These are phyloP conservation scores for Ictalurus furcatus DNA, from an alignment of 2,113 vertebrate genomes.

Conservation along the genomic window DNA sequence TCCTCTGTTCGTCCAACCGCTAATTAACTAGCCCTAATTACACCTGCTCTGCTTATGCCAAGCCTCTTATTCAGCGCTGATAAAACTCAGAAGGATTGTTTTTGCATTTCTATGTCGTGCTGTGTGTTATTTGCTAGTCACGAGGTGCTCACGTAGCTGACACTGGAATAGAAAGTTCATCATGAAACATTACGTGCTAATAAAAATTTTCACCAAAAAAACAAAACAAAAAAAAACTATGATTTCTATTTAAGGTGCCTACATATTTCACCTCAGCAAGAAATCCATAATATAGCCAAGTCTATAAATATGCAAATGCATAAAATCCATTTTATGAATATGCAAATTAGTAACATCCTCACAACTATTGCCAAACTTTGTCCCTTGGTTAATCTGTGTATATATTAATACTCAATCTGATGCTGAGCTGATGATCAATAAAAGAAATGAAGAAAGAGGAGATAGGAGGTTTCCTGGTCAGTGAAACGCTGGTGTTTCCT, in stretches of 20 bases:
- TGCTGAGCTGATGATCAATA: not conserved
- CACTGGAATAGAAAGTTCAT: not conserved
- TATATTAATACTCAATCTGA: not conserved
- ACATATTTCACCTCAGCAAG: not conserved
- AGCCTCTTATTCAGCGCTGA: conserved; percentile 11
- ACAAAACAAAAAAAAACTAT: not conserved
- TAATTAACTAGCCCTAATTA: conserved; percentile 49
- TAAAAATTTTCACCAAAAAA: not conserved
- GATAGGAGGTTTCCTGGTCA: too few relatives aligned
- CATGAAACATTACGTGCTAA: not conserved
- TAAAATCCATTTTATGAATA: not conserved
- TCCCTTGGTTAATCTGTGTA: not conserved
- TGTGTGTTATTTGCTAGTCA: not conserved
- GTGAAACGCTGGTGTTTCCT: too few relatives aligned
- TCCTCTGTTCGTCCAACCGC: conserved; percentile 38
- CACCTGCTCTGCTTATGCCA: conserved; percentile 14
- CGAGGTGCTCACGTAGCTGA: not conserved
- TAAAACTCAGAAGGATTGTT: not conserved
- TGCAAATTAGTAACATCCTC: not conserved
- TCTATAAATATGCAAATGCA: not conserved
- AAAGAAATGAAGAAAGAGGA: too few relatives aligned
- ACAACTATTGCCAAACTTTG: not conserved
- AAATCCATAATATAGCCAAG: not conserved
- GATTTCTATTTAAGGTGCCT: not conserved
- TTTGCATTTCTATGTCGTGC: not conserved